These are phyloP conservation scores for Pinctada fucata DNA, from an alignment of 2,888 invertebrate genomes.

Conservation along the genomic window DNA sequence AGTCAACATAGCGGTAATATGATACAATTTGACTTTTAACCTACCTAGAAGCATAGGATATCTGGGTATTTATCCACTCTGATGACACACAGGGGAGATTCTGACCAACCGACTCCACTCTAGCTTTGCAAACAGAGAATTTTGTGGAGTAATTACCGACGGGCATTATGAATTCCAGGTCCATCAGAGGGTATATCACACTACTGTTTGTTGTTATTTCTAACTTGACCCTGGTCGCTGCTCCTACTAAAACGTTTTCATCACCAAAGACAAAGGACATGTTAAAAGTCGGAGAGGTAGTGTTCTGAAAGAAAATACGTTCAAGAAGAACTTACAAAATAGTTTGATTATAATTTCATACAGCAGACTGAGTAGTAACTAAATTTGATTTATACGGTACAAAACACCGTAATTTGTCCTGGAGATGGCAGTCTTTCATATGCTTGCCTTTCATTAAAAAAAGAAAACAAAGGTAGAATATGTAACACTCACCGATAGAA, in stretches of 20 bases:
- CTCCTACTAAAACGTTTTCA: slow-evolving; percentile 48
- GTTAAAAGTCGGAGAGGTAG: slow-evolving; percentile 49
- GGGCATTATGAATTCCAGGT: slow-evolving; percentile 70
- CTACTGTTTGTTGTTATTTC: slow-evolving; percentile 57
- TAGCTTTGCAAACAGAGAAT: slow-evolving; percentile 63
- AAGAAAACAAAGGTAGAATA: too few relatives aligned
- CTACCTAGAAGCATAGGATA: slow-evolving; percentile 56
- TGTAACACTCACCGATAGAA: slow-evolving; percentile 41
- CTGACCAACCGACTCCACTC: slow-evolving; percentile 61
- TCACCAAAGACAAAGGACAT: slow-evolving; percentile 46
- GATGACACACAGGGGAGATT: slow-evolving; percentile 70
- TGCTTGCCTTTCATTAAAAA: too few relatives aligned
- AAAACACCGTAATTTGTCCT: too few relatives aligned
- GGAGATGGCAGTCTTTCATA: too few relatives aligned
- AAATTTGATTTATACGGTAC: too few relatives aligned
- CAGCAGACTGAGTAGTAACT: not conserved
- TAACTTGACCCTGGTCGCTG: slow-evolving; percentile 51
- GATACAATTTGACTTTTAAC: slow-evolving; percentile 9
- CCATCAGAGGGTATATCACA: slow-evolving; percentile 59
- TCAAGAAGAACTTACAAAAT: too few relatives aligned
- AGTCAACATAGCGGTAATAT: not conserved
- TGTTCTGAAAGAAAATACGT: slow-evolving; percentile 45
- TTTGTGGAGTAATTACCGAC: slow-evolving; percentile 47
- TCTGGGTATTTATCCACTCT: slow-evolving; percentile 49
- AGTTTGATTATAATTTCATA: not conserved